Percentiles rank a stretch among this genome's conserved stretches.
Conservation (phyloP, 2,888 invertebrate species). For the Glyphotaelius pellucidus region DNA sequence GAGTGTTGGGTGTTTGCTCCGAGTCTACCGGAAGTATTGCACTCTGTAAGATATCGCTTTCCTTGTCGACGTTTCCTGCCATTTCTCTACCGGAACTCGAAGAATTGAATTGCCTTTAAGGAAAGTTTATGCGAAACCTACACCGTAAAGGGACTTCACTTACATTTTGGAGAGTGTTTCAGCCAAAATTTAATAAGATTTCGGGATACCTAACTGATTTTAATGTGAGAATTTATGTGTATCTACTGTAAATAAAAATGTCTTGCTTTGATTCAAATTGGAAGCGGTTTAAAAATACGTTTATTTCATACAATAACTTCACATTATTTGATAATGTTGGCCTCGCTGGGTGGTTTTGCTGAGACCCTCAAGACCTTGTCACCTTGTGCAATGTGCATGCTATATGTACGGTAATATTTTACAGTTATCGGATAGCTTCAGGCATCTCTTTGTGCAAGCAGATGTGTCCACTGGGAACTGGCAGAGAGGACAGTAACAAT, state of each 20-base stretch:
- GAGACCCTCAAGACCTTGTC: too few relatives aligned
- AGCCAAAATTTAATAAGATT: neutral
- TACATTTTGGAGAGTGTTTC: neutral
- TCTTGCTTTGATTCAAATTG: too few relatives aligned
- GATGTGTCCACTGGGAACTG: neutral
- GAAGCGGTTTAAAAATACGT: too few relatives aligned
- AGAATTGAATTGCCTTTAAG: neutral
- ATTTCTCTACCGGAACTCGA: neutral
- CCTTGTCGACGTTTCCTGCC: neutral
- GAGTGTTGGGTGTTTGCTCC: neutral
- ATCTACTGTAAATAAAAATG: too few relatives aligned
- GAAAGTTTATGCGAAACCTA: neutral
- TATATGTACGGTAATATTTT: neutral
- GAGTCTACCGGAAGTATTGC: slow-evolving; percentile 36
- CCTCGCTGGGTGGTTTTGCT: too few relatives aligned
- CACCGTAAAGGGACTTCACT: neutral
- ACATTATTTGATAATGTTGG: too few relatives aligned
- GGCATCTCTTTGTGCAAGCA: neutral
- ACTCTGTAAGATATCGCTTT: slow-evolving; percentile 1
- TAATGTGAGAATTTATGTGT: too few relatives aligned
- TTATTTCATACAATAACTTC: too few relatives aligned
- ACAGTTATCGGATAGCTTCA: neutral
- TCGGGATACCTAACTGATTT: too few relatives aligned
- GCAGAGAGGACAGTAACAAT: neutral
- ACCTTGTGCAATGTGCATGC: too few relatives aligned